Evolutionary conservation across 2,888 invertebrate genomes (phyloP), one percentile per base, ranked within the genome.

Genomic region (Drosophila pseudotalamancana): DNA sequence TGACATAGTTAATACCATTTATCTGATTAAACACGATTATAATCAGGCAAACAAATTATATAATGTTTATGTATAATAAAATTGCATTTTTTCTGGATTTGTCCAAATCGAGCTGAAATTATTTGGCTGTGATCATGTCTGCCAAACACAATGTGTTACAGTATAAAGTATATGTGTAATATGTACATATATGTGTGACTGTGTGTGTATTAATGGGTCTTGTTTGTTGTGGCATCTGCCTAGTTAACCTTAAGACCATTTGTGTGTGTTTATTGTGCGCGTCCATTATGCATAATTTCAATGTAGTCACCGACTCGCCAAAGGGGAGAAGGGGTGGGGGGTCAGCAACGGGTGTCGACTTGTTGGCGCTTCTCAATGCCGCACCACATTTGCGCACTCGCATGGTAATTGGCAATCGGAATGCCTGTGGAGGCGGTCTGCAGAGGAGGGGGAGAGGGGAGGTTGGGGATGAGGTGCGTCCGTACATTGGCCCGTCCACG

Each of bases 401-500:
- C 74, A 77, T 73, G 66, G 49, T 72, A 76, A 76, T 72, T 71
- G 67, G 42, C 45, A 72, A 72, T 66, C 64, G 77, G 59, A 51
- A 45, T 66, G 56, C 55, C 53, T 49, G 43, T n/a, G n/a, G n/a
- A n/a, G n/a, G 42, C 57, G 56, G 23, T 21, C 53, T n/a, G 50
- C 31, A 55, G 70, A 69, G 19, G 32, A 37, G 42, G 1, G 27
- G 1, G 14, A 23, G 8, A 23, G 9, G 12, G 8, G 14, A 6
- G 3, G 4, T 1, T n/a, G 11, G 21, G 2, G n/a, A 43, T 8
- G 43, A 29, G 18, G 18, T 18, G 18, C 27, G n/a, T 6, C 42
- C 59, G 86, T 85, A 78, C 83, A 82, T 78, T 87, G 86, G 86
- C 81, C 88, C 37, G 42, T 43, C 46, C 21, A 9, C 48, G 48